Conservation (phyloP, 2,888 invertebrate species). For the Drosophila borborema region DNA sequence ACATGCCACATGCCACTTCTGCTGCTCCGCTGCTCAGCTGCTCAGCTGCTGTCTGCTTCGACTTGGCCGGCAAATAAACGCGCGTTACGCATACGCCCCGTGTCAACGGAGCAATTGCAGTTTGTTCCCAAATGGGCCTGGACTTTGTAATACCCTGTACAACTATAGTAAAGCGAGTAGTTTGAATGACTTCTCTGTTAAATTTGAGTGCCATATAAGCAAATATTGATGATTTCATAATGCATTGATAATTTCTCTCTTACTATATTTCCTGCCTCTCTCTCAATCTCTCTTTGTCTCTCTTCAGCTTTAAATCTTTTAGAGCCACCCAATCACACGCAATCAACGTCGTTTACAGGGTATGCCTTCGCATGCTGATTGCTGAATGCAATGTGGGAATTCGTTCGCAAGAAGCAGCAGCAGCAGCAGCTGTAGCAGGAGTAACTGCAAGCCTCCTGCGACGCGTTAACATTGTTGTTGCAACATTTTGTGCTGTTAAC, state of each 20-base stretch:
- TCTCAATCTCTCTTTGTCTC: no score
- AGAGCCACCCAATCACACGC: background rate
- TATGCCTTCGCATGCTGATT: conserved; percentile 39
- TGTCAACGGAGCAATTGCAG: background rate
- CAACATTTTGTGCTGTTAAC: conserved; percentile 41
- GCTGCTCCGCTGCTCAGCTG: background rate
- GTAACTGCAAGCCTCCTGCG: background rate
- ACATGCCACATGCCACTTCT: no score
- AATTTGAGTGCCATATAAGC: no score
- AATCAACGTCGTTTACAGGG: conserved; percentile 7
- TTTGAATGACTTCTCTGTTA: background rate
- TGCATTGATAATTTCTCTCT: no score
- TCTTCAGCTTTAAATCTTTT: no score
- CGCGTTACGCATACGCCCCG: conserved; percentile 42
- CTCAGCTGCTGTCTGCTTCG: background rate
- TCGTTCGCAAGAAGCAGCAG: background rate
- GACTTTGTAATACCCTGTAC: conserved; percentile 2
- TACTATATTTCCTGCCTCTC: no score
- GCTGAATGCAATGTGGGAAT: conserved; percentile 20
- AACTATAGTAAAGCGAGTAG: background rate
- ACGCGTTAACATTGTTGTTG: conserved; percentile 44
- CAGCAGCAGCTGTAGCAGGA: background rate
- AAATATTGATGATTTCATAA: no score
- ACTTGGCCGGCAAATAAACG: conserved; percentile 5
- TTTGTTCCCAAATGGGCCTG: no score